These are phyloP conservation scores for Corapipo altera DNA, from an alignment of 2,113 vertebrate genomes.

Conservation along the genomic window DNA sequence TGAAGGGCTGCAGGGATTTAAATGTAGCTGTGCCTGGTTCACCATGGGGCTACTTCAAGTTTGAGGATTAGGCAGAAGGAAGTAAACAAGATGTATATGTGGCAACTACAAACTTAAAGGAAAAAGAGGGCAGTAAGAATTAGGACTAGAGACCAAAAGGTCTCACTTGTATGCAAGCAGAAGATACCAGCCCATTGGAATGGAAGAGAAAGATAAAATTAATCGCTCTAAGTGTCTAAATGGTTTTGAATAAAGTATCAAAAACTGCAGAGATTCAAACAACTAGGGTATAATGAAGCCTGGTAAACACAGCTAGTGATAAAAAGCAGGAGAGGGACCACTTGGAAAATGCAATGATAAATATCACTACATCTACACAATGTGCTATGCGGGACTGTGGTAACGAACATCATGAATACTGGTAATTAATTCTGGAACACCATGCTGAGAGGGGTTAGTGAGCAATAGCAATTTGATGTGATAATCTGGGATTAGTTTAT, in stretches of 20 bases:
- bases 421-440: constrained; percentile 45
- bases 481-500: constrained; percentile 23
- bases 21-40: background rate
- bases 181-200: background rate
- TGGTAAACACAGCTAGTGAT: constrained; percentile 6
- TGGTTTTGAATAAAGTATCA: background rate
- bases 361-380: background rate
- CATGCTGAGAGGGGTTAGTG: background rate
- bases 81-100: background rate
- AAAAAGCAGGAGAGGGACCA: constrained; percentile 34
- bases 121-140: background rate
- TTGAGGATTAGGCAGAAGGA: background rate
- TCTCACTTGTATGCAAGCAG: background rate
- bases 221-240: background rate
- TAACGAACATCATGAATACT: background rate
- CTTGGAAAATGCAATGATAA: constrained; percentile 9
- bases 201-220: background rate
- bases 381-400: rapidly evolving
- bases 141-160: background rate
- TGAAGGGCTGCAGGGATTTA: background rate
- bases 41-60: background rate
- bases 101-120: background rate
- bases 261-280: background rate
- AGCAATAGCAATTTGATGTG: background rate
- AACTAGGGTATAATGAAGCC: background rate